Percentiles rank a stretch among this genome's conserved stretches.
These are phyloP conservation scores for Albula goreensis DNA, from an alignment of 2,113 vertebrate genomes.

Conservation along the genomic window DNA sequence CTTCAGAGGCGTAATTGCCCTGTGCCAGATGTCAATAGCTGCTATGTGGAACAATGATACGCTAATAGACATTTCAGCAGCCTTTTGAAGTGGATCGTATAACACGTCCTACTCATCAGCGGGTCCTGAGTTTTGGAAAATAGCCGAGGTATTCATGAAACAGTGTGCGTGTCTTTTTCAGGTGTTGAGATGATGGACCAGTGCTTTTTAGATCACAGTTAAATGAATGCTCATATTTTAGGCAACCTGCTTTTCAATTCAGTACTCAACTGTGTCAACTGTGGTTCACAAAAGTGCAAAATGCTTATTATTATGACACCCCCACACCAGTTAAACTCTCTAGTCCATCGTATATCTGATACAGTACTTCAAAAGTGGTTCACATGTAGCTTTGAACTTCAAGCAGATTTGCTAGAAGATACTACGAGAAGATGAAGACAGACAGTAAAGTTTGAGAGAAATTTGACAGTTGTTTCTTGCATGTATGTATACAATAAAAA, in stretches of 20 bases:
- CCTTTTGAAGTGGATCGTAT: neutral
- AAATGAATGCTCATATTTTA: too few species aligned
- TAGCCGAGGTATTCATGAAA: neutral
- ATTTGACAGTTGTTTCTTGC: neutral
- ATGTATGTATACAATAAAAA: neutral
- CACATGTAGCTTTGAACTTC: neutral
- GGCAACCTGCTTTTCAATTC: too few species aligned
- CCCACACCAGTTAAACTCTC: too few species aligned
- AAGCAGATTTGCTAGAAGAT: neutral
- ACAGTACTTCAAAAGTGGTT: too few species aligned
- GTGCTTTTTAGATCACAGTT: neutral
- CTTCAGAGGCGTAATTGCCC: neutral
- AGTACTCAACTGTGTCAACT: neutral
- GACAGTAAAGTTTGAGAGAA: neutral
- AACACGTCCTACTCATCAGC: too few species aligned
- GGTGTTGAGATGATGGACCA: neutral
- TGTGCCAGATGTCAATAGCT: slow-evolving; percentile 12
- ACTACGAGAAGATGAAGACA: neutral
- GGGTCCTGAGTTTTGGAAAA: neutral
- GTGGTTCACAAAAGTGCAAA: neutral
- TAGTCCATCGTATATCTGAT: too few species aligned
- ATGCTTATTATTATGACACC: too few species aligned
- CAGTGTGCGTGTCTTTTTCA: neutral
- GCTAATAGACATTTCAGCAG: neutral
- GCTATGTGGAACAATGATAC: slow-evolving; percentile 3